Percentiles rank a stretch among this genome's conserved stretches.
phyloP scores from a whole-genome alignment of 2,888 invertebrate species.

The Pyrrhia umbra region DNA sequence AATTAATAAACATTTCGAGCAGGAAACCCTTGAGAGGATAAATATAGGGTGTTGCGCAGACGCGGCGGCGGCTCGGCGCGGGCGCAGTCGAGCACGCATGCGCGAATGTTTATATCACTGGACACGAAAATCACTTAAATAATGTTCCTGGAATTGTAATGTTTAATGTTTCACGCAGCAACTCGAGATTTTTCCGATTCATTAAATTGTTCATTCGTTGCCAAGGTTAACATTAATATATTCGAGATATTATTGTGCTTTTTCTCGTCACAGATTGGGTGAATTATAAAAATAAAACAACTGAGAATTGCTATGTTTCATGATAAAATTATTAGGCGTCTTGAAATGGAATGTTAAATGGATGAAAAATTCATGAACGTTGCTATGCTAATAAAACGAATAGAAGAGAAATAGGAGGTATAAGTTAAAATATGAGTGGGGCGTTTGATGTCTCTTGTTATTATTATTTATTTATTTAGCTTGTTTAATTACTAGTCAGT shows the following conservation, averaged over 20 bases:
- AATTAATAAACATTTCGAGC: conserved; percentile 85
- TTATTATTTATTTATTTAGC: no score
- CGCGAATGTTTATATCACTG: conserved; percentile 82
- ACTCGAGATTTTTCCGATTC: conserved; percentile 61
- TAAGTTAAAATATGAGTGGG: conserved; percentile 47
- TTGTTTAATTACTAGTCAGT: conserved; percentile 56
- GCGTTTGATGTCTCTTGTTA: conserved; percentile 39
- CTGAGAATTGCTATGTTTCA: conserved; percentile 32
- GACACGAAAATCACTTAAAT: conserved; percentile 76
- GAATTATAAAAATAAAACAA: conserved; percentile 47
- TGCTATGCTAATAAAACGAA: conserved; percentile 36
- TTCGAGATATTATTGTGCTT: conserved; percentile 45
- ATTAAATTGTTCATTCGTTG: conserved; percentile 64
- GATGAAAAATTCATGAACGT: conserved; percentile 34
- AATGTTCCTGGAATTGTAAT: conserved; percentile 65
- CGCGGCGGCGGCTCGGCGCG: conserved; percentile 76
- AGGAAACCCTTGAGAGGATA: conserved; percentile 87
- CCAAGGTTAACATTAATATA: conserved; percentile 65
- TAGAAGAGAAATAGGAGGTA: conserved; percentile 31
- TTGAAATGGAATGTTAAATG: conserved; percentile 41
- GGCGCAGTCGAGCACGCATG: conserved; percentile 66
- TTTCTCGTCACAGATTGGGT: conserved; percentile 40
- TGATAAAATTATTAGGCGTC: conserved; percentile 32
- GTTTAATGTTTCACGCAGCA: conserved; percentile 64
- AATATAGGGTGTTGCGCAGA: conserved; percentile 85